phyloP scores from a whole-genome alignment of 37 sponge, comb jelly and placozoan species.

The Tethya wilhelma region DNA sequence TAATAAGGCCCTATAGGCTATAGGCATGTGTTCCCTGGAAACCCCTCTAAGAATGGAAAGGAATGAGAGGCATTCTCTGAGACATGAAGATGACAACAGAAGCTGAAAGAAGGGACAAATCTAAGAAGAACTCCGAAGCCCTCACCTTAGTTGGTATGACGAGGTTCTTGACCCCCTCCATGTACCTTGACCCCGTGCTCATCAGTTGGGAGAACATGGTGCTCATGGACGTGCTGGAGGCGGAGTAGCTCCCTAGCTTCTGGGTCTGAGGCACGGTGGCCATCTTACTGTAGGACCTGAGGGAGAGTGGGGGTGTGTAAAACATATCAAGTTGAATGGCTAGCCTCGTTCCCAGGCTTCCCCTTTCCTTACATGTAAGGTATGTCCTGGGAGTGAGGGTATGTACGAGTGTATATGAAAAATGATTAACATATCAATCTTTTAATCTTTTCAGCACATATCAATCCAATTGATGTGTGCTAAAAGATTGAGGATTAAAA shows the following conservation, averaged over 20 bases:
- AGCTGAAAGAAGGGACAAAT: not conserved
- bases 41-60: too few species aligned
- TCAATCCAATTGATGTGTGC: too few species aligned
- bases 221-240: constrained; percentile 17
- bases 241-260: constrained; percentile 8
- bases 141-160: constrained; percentile 83
- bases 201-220: constrained; percentile 78
- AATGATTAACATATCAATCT: too few species aligned
- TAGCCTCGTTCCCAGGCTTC: not conserved
- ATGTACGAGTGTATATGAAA: too few species aligned
- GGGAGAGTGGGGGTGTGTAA: not conserved
- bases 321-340: not conserved
- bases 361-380: too few species aligned
- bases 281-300: constrained; percentile 62
- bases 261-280: constrained; percentile 44
- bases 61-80: not conserved
- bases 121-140: not conserved
- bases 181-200: constrained; percentile 83
- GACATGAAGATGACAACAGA: not conserved
- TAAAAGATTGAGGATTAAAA: too few species aligned
- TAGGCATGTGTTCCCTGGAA: too few species aligned
- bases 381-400: too few species aligned
- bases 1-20: too few species aligned
- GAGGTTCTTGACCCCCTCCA: constrained; percentile 96
- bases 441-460: too few species aligned